These are phyloP conservation scores for Metopolophium dirhodum DNA, from an alignment of 1,140 invertebrate genomes.

Conservation along the genomic window DNA sequence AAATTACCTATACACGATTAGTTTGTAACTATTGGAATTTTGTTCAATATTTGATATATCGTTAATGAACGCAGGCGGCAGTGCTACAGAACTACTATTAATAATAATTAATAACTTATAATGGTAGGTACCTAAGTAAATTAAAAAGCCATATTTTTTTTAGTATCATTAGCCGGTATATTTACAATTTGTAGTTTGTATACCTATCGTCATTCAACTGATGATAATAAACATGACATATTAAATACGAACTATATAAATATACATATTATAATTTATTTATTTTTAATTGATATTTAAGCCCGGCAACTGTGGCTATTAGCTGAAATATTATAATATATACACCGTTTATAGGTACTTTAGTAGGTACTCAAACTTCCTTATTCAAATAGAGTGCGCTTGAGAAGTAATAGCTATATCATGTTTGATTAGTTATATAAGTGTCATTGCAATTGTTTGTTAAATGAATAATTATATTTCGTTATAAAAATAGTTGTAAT, in stretches of 20 bases:
- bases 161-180: background rate
- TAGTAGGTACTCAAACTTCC: background rate
- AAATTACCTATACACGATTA: background rate
- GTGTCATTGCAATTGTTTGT: background rate
- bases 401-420: background rate
- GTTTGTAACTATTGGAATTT: background rate
- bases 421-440: background rate
- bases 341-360: too few relatives aligned
- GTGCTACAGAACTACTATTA: background rate
- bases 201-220: background rate
- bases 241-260: background rate
- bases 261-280: background rate
- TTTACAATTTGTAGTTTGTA: background rate
- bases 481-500: background rate
- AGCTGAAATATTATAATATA: too few relatives aligned
- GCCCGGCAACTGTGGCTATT: too few relatives aligned
- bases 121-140: background rate
- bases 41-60: background rate
- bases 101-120: background rate
- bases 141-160: background rate
- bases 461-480: slow-evolving; percentile 1
- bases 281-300: too few relatives aligned
- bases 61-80: background rate
- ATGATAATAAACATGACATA: background rate
- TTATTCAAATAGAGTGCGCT: background rate